These are phyloP conservation scores for Thymelicus acteon DNA, from an alignment of 2,888 invertebrate genomes.

Conservation along the genomic window DNA sequence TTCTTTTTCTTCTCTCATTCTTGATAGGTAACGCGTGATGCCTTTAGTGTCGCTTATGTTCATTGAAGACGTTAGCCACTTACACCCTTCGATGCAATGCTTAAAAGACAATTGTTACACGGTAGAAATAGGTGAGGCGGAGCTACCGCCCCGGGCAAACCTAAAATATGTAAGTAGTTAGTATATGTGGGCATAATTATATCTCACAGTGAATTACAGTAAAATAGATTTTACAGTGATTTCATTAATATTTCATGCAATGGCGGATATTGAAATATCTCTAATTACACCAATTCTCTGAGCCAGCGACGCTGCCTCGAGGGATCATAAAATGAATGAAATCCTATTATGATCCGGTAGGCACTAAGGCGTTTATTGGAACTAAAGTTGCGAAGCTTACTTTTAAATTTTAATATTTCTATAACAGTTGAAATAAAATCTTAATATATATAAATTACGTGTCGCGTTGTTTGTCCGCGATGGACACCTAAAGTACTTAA, in stretches of 20 bases:
- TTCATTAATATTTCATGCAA: conserved; percentile 3
- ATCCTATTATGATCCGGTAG: conserved; percentile 11
- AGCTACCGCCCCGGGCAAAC: too few species aligned
- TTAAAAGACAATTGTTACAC: too few species aligned
- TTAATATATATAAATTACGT: too few species aligned
- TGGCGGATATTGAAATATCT: conserved; percentile 1
- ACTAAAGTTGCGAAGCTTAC: conserved; percentile 17
- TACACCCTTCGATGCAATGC: too few species aligned
- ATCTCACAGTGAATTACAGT: not conserved
- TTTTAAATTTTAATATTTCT: not conserved
- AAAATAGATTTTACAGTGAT: not conserved
- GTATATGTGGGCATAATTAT: not conserved
- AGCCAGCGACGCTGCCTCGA: conserved; percentile 1
- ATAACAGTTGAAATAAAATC: not conserved
- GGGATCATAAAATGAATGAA: conserved; percentile 10
- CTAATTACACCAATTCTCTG: conserved; percentile 18
- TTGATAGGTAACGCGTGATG: too few species aligned
- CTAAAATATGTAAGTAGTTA: not conserved
- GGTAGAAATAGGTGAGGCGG: too few species aligned
- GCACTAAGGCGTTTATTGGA: conserved; percentile 17
- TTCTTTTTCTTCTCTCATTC: too few species aligned
- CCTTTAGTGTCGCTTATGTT: too few species aligned
- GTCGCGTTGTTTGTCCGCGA: too few species aligned
- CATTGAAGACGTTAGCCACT: too few species aligned
- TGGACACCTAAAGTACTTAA: too few species aligned